A percentile compares a stretch with the other conserved stretches of the same genome.
Evolutionary conservation across 2,797 vertebrate species (phyloP).

Genomic region (Cyclura pinguis): DNA sequence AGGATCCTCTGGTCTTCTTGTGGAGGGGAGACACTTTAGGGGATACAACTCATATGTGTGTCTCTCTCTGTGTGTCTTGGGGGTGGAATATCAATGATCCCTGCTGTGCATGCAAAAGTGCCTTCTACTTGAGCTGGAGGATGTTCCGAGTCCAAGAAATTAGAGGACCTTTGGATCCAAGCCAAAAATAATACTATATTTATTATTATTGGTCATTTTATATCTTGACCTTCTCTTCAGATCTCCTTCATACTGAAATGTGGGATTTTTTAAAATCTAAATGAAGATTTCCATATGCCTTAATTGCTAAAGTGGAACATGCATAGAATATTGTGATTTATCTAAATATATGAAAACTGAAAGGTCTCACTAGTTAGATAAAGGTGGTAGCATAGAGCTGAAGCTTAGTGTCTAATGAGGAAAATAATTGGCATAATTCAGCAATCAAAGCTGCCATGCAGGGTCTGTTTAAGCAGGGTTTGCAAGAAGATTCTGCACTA

Average conservation of each 20-base stretch:
- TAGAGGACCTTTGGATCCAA: background rate
- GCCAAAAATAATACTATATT: background rate
- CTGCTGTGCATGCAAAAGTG: background rate
- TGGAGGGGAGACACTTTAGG: no score
- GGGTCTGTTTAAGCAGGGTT: background rate
- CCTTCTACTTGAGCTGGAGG: background rate
- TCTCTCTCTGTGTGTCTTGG: background rate
- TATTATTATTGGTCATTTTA: background rate
- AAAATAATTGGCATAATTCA: constrained; percentile 1
- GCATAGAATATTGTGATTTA: background rate
- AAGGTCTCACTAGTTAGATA: constrained; percentile 15
- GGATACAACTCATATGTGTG: no score
- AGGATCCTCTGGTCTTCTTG: background rate
- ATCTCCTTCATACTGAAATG: background rate
- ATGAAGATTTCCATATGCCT: background rate
- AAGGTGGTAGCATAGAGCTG: background rate
- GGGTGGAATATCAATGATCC: background rate
- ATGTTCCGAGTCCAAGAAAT: no score
- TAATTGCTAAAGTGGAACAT: background rate
- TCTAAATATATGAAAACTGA: constrained; percentile 1
- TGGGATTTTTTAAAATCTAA: background rate
- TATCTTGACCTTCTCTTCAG: background rate
- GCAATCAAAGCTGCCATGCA: background rate
- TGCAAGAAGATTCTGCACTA: background rate
- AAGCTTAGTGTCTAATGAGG: background rate